Conservation (phyloP, 2,113 vertebrate species). For the Hemibates koningsi region DNA sequence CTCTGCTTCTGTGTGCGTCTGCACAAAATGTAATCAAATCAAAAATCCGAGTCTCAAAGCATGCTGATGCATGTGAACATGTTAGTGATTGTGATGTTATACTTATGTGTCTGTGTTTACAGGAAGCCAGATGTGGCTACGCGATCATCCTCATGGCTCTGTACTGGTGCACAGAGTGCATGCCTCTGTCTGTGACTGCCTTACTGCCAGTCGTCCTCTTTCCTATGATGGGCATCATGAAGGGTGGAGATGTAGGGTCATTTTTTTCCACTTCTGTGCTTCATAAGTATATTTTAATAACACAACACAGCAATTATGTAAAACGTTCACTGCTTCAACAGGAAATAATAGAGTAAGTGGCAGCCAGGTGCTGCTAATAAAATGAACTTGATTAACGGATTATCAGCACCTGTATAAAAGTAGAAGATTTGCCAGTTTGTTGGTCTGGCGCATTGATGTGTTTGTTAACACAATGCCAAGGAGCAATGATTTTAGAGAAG, state of each 20-base stretch:
- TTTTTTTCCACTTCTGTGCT: background rate
- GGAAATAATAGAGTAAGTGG: background rate
- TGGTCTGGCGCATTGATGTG: background rate
- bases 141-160: conserved; percentile 88
- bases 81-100: background rate
- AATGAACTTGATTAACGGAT: background rate
- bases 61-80: background rate
- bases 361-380: background rate
- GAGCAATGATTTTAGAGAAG: background rate
- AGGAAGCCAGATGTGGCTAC: conserved; percentile 83
- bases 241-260: conserved; percentile 73
- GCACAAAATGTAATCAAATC: background rate
- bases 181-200: conserved; percentile 86
- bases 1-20: background rate
- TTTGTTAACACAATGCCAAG: background rate
- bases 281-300: background rate
- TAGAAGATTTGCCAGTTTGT: background rate
- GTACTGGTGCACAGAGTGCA: conserved; percentile 88
- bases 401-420: background rate
- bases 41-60: background rate
- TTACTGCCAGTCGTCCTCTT: conserved; percentile 84
- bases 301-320: background rate
- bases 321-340: background rate
- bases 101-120: conserved; percentile 3
- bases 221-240: conserved; percentile 89